Evolutionary conservation across 2,797 vertebrate species (phyloP).

Genomic region (Poecilia wingei): DNA sequence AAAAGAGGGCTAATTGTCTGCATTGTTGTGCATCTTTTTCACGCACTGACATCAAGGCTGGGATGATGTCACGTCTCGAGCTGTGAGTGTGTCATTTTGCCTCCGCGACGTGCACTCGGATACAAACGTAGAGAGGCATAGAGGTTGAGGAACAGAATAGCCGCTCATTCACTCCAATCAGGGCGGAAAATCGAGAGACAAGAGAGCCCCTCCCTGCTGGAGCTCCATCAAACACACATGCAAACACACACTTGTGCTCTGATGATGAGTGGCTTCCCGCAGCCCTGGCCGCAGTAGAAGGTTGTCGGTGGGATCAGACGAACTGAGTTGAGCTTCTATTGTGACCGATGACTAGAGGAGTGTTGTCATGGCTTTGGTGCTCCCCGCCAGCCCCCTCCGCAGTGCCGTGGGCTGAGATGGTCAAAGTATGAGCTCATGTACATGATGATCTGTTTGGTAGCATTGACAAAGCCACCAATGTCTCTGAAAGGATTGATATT

Average conservation of each 20-base stretch:
- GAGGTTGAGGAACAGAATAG: conserved; percentile 82
- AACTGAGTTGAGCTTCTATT: conserved; percentile 66
- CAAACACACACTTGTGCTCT: conserved; percentile 32
- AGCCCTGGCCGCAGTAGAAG: conserved; percentile 83
- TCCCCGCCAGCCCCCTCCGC: conserved; percentile 60
- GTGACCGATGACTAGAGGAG: conserved; percentile 80
- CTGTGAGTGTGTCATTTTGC: conserved; percentile 42
- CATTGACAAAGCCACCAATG: conserved; percentile 16
- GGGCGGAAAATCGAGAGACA: conserved; percentile 97
- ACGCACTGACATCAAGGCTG: conserved; percentile 45
- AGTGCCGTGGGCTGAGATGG: conserved; percentile 66
- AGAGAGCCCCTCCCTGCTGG: conserved; percentile 78
- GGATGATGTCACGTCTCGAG: conserved; percentile 68
- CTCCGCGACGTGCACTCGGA: conserved; percentile 38
- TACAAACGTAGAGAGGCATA: conserved; percentile 49
- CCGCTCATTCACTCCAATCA: conserved; percentile 94
- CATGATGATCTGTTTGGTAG: conserved; percentile 49
- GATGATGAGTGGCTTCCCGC: conserved; percentile 76
- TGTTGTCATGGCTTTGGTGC: conserved; percentile 79
- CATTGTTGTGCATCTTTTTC: conserved; percentile 22
- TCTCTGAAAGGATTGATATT: conserved; percentile 22
- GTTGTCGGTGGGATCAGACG: conserved; percentile 75
- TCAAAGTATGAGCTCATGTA: conserved; percentile 79
- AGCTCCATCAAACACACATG: conserved; percentile 46
- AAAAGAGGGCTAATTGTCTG: conserved; percentile 10